These are phyloP conservation scores for Drosophila formosana DNA, from an alignment of 2,888 invertebrate genomes.

Conservation along the genomic window DNA sequence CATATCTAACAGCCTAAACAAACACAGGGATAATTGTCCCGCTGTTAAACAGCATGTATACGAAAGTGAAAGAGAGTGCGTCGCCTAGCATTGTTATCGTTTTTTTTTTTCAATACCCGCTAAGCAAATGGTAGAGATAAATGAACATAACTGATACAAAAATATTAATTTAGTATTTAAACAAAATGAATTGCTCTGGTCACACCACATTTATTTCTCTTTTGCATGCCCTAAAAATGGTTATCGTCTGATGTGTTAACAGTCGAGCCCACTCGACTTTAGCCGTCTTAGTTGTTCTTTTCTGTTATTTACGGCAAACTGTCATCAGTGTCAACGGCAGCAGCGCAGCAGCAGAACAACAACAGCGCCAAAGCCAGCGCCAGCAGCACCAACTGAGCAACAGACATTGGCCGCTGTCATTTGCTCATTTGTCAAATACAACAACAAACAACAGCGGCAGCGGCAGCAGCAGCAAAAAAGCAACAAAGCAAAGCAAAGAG, in stretches of 20 bases:
- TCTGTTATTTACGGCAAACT: slow-evolving; percentile 56
- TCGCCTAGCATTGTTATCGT: slow-evolving; percentile 29
- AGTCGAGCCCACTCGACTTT: background rate
- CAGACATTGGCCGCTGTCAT: slow-evolving; percentile 68
- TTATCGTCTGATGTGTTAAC: background rate
- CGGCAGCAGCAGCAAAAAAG: slow-evolving; percentile 7
- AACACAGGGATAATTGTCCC: slow-evolving; percentile 20
- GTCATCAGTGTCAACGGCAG: slow-evolving; percentile 61
- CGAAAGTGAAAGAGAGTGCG: slow-evolving; percentile 24
- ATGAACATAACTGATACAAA: background rate
- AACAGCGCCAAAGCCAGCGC: slow-evolving; percentile 44
- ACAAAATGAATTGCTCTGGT: background rate
- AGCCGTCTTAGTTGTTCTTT: slow-evolving; percentile 1
- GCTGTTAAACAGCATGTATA: slow-evolving; percentile 24
- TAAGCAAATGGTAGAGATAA: background rate
- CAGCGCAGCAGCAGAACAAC: slow-evolving; percentile 17
- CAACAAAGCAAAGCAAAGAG: slow-evolving; percentile 31
- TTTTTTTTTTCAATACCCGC: too few species aligned
- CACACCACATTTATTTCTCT: background rate
- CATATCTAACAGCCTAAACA: background rate
- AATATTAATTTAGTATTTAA: too few species aligned
- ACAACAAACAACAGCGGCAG: background rate
- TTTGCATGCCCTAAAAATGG: background rate
- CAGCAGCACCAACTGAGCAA: slow-evolving; percentile 34
- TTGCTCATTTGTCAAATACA: slow-evolving; percentile 69